A percentile compares a stretch with the other conserved stretches of the same genome.
Conservation (phyloP, 2,113 vertebrate species). For the Percopsis transmontana region DNA sequence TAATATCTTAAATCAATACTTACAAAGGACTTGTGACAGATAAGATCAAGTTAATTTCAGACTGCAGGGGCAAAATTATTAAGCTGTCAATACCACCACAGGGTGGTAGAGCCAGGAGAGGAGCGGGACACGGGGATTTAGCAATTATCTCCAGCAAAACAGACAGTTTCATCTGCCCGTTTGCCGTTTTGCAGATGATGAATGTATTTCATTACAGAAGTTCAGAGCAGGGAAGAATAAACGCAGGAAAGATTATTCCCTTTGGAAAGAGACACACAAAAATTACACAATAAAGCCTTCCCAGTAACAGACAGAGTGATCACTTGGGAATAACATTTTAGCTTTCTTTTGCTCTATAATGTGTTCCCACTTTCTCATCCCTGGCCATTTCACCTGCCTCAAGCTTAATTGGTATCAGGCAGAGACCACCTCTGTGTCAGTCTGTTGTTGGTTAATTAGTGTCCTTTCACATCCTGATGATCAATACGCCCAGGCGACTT, state of each 20-base stretch:
- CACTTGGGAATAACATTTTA: constrained; percentile 48
- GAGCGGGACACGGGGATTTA: constrained; percentile 43
- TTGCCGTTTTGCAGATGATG: constrained; percentile 71
- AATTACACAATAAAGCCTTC: constrained; percentile 66
- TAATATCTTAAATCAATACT: constrained; percentile 77
- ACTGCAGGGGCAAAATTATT: constrained; percentile 69
- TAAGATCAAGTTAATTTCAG: constrained; percentile 78
- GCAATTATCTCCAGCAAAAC: constrained; percentile 70
- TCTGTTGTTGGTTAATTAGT: constrained; percentile 50
- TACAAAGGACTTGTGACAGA: constrained; percentile 71
- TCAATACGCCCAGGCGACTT: constrained; percentile 39
- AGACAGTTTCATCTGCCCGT: constrained; percentile 64
- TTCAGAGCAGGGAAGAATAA: constrained; percentile 42
- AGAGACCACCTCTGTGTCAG: constrained; percentile 23
- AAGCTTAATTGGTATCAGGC: constrained; percentile 43
- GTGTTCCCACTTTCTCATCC: constrained; percentile 24
- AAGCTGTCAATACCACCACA: constrained; percentile 66
- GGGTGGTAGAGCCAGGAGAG: constrained; percentile 32
- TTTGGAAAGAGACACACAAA: constrained; percentile 59
- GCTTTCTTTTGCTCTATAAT: constrained; percentile 42
- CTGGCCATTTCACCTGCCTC: constrained; percentile 31
- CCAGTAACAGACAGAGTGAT: constrained; percentile 56
- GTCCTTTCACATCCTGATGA: constrained; percentile 33
- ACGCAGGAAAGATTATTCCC: constrained; percentile 58
- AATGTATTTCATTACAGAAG: constrained; percentile 79